These are phyloP conservation scores for Bradypodion ventrale DNA, from an alignment of 2,797 vertebrate species.

Conservation along the genomic window DNA sequence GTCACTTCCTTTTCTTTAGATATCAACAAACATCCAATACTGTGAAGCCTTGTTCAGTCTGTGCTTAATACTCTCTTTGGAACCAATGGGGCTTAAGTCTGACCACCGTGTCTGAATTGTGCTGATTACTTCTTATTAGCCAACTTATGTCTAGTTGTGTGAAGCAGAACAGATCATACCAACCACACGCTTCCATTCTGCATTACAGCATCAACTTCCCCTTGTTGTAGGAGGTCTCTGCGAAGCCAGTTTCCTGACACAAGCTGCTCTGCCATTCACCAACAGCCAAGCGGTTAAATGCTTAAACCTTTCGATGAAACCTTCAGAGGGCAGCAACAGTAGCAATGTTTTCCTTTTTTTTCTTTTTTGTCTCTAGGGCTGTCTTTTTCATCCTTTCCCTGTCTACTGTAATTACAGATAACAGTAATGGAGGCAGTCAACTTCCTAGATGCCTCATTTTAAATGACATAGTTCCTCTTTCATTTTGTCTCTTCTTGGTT, in stretches of 20 bases:
- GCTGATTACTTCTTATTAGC: not conserved
- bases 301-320: not conserved
- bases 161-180: not conserved
- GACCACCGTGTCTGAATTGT: not conserved
- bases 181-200: not conserved
- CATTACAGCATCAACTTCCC: not conserved
- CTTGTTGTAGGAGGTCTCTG: constrained; percentile 6
- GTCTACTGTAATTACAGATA: constrained; percentile 43
- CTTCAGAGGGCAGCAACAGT: not conserved
- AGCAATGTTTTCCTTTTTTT: too few species aligned
- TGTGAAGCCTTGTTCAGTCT: not conserved
- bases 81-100: not conserved
- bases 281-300: constrained; percentile 30
- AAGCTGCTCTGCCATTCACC: constrained; percentile 1
- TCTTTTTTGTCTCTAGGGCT: too few species aligned
- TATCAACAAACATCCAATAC: not conserved
- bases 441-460: constrained; percentile 42
- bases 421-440: constrained; percentile 48
- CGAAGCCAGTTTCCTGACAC: not conserved
- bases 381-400: not conserved
- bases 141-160: not conserved
- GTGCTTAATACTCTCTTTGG: not conserved
- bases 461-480: constrained; percentile 56
- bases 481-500: constrained; percentile 10
- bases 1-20: not conserved